Conservation (phyloP, 2,797 vertebrate genomes). For the Paguma larvata region DNA sequence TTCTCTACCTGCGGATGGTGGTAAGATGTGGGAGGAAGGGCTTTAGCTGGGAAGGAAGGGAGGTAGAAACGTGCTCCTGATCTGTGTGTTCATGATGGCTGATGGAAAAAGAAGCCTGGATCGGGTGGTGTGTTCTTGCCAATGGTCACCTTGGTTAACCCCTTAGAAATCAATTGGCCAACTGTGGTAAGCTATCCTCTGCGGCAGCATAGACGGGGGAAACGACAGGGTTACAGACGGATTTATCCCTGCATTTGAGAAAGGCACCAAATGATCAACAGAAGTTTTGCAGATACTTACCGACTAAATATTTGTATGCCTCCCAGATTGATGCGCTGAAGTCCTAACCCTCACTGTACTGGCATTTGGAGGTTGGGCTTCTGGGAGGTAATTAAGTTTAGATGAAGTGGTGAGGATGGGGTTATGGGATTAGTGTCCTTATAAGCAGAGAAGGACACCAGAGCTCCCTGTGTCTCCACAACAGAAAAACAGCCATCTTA, state of each 20-base stretch:
- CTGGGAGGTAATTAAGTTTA: not conserved
- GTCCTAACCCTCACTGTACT: not conserved
- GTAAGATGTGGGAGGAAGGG: not conserved
- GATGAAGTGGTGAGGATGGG: not conserved
- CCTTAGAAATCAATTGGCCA: not conserved
- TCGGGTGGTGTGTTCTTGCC: not conserved
- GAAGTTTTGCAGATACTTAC: not conserved
- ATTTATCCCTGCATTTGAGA: not conserved
- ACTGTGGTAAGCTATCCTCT: not conserved
- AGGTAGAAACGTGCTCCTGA: not conserved
- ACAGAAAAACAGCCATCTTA: not conserved
- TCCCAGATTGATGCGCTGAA: not conserved
- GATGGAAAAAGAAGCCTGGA: not conserved
- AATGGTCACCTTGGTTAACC: not conserved
- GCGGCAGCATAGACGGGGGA: not conserved
- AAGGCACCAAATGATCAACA: not conserved
- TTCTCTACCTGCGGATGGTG: fast-evolving
- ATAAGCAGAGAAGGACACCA: not conserved
- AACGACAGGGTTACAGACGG: not conserved
- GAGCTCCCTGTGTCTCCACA: not conserved
- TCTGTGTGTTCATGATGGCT: not conserved
- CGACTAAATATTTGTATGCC: fast-evolving
- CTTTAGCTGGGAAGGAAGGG: not conserved
- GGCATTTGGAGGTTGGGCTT: not conserved
- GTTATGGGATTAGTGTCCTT: not conserved